phyloP scores from a whole-genome alignment of 2,888 invertebrate species.

The Platypus cylindrus region DNA sequence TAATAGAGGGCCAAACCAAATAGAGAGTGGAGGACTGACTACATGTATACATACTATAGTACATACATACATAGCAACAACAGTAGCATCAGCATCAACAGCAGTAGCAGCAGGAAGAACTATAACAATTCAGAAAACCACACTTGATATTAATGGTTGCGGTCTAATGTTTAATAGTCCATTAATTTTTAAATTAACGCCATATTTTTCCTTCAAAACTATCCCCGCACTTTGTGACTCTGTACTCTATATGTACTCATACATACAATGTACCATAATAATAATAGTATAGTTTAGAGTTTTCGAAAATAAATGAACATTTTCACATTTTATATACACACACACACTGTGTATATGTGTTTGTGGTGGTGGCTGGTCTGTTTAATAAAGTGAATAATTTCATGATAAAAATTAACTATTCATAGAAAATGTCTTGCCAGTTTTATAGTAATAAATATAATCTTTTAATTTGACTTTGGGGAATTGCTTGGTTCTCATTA shows the following conservation, averaged over 20 bases:
- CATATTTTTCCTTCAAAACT: conserved; percentile 18
- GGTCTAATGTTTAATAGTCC: conserved; percentile 24
- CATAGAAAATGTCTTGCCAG: conserved; percentile 12
- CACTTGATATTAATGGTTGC: conserved; percentile 22
- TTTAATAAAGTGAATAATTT: conserved; percentile 4
- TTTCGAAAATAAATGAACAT: too few relatives aligned
- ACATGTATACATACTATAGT: too few relatives aligned
- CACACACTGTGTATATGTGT: too few relatives aligned
- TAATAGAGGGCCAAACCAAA: too few relatives aligned
- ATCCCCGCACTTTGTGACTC: not conserved
- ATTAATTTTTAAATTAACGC: conserved; percentile 26
- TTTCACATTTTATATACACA: too few relatives aligned
- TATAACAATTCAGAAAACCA: conserved; percentile 19
- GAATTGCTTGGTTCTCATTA: too few relatives aligned
- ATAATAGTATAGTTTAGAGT: conserved; percentile 6
- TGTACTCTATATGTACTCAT: not conserved
- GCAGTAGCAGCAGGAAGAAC: too few relatives aligned
- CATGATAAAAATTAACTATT: conserved; percentile 12
- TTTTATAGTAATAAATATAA: conserved; percentile 9
- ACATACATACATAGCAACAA: too few relatives aligned
- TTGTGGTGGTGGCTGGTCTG: not conserved
- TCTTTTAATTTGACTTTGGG: conserved; percentile 14
- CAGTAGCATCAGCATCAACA: too few relatives aligned
- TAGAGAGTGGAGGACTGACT: too few relatives aligned
- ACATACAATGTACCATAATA: too few relatives aligned